Percentiles rank a stretch among this genome's conserved stretches.
phyloP scores from a whole-genome alignment of 2,888 invertebrate genomes.

The Bursaphelenchus okinawaensis region DNA sequence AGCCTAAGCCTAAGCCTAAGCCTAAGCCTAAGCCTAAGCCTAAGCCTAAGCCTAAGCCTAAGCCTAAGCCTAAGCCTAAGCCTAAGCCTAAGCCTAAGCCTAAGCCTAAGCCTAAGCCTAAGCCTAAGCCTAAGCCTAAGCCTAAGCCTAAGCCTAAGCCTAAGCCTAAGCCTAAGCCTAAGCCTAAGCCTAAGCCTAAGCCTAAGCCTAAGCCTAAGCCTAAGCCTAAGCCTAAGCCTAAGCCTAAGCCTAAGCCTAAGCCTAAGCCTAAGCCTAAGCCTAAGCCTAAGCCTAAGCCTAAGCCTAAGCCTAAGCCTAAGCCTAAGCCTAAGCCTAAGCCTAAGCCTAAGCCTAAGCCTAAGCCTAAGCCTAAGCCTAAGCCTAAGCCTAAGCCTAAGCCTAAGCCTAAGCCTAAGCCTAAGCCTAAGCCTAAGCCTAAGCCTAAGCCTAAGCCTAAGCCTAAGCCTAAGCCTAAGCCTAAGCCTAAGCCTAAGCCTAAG shows the following conservation, averaged over 20 bases:
- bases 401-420: neutral
- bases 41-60: neutral
- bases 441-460: conserved; percentile 11
- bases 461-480: conserved; percentile 19
- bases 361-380: neutral
- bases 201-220: neutral
- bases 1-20: neutral
- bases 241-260: neutral
- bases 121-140: neutral
- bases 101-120: neutral
- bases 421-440: conserved; percentile 5
- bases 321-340: neutral
- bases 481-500: conserved; percentile 17
- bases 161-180: neutral
- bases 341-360: neutral
- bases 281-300: neutral
- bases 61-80: neutral
- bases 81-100: neutral
- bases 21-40: neutral
- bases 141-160: neutral
- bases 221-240: neutral
- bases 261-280: neutral
- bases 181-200: neutral
- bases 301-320: neutral
- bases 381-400: neutral